These are phyloP conservation scores for Tiphia femorata DNA, from an alignment of 2,888 invertebrate species.

Conservation along the genomic window DNA sequence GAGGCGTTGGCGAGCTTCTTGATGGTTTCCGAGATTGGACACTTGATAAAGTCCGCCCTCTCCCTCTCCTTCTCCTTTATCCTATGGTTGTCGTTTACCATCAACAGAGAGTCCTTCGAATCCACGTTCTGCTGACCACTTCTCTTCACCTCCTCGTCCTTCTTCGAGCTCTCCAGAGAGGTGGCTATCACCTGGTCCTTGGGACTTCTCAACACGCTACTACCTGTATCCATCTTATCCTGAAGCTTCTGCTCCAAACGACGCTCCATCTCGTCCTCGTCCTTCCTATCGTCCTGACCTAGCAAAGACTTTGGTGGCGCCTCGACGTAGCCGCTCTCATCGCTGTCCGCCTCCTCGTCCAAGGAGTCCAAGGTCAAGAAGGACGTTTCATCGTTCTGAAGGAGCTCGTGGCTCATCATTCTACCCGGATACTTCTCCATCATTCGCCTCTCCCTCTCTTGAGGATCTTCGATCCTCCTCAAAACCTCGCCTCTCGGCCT, in stretches of 20 bases:
- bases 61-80: slow-evolving; percentile 49
- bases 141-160: slow-evolving; percentile 5
- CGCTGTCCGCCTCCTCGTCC: slow-evolving; percentile 82
- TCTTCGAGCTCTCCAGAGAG: slow-evolving; percentile 24
- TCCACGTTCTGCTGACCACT: slow-evolving; percentile 9
- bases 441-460: slow-evolving; percentile 33
- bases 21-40: slow-evolving; percentile 66
- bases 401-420: slow-evolving; percentile 39
- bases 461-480: slow-evolving; percentile 54
- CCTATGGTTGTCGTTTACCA: slow-evolving; percentile 30
- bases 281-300: slow-evolving; percentile 35
- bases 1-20: slow-evolving; percentile 65
- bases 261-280: slow-evolving; percentile 26
- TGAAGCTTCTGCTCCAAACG: slow-evolving; percentile 12
- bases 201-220: slow-evolving; percentile 9
- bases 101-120: slow-evolving; percentile 21
- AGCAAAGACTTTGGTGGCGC: slow-evolving; percentile 60
- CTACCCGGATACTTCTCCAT: slow-evolving; percentile 49
- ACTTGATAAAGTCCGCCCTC: slow-evolving; percentile 60
- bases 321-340: slow-evolving; percentile 93
- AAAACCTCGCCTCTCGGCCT: slow-evolving; percentile 61
- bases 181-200: neutral
- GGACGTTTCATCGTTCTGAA: slow-evolving; percentile 54
- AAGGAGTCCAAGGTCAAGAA: slow-evolving; percentile 70
- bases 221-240: slow-evolving; percentile 3